Evolutionary conservation across 2,888 invertebrate species (phyloP).

Genomic region (Drosophila suboccidentalis): DNA sequence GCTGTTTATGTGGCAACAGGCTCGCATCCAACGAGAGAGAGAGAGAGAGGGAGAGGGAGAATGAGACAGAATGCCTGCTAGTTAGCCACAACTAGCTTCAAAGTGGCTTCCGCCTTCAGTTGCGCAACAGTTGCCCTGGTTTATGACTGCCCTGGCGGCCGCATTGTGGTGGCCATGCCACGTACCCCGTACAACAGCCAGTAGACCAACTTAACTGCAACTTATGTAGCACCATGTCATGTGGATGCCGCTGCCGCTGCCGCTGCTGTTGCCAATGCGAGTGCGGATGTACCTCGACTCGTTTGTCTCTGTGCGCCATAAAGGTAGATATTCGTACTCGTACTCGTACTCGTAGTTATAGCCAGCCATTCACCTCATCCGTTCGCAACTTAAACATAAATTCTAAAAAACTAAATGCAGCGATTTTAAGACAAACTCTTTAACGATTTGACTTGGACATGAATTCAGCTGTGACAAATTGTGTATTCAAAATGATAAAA

Average conservation of each 20-base stretch:
- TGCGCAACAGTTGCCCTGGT: constrained; percentile 77
- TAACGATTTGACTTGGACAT: background rate
- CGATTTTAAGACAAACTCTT: background rate
- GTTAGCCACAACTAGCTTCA: constrained; percentile 62
- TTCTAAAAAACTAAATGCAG: background rate
- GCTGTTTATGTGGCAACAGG: constrained; percentile 78
- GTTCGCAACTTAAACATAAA: background rate
- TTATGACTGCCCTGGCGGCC: constrained; percentile 61
- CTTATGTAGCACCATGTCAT: constrained; percentile 39
- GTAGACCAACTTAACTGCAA: constrained; percentile 57
- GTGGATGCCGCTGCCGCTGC: constrained; percentile 5
- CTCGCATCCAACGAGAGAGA: constrained; percentile 25
- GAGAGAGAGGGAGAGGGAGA: background rate
- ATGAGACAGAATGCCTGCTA: constrained; percentile 38
- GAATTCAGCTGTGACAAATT: background rate
- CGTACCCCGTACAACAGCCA: constrained; percentile 21
- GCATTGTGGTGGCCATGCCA: constrained; percentile 43
- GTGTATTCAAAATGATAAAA: background rate
- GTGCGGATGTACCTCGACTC: constrained; percentile 7
- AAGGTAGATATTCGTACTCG: constrained; percentile 23
- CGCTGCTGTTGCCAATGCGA: constrained; percentile 7
- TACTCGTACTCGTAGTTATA: background rate
- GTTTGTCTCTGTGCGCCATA: constrained; percentile 24
- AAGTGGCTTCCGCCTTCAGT: constrained; percentile 49
- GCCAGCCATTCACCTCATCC: constrained; percentile 1